Base-by-base conservation (phyloP, 1,140 invertebrate species). In the Drosophila mayri region DNA sequence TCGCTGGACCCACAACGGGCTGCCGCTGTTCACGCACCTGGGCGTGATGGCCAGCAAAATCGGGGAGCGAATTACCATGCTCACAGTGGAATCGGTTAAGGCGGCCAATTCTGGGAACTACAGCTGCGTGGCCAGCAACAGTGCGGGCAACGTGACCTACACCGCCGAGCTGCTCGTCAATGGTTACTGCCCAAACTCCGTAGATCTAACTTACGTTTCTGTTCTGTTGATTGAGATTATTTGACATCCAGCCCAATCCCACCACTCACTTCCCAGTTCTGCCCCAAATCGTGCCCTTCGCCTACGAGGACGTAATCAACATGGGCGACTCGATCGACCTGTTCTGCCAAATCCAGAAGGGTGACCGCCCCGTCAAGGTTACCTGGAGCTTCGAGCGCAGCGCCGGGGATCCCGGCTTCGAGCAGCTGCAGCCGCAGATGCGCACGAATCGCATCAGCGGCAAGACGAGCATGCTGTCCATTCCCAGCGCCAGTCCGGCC, bases 331-430 rank as follows among this genome's bases (percentile, higher is more conserved):
- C 95, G 14, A 70, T 90, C 9, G 82, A 81, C 46, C 67, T 99
- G 97, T 93, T 95, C 95, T 49, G 95, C 98, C 32, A 95, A 84
- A 92, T 93, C 43, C 80, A 95, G 75, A 97, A 97, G 92, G 97
- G 97, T 32, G 97, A 98, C 92, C 94, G 95, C 67, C 97, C 97
- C 8, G 93, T 98, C 54, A 95, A 95, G 58, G 96, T 98, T 60
- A 93, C 94, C 49, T 98, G 97, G 97, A 92, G 73, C 46, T 91
- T 91, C 22, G 92, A 93, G 49, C 83, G 93, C 28, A 77, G 74
- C 37, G 78, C 79, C 67, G 91, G 75, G 32, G 92, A 90, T 78
- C 91, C 85, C 35, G 92, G 58, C 40, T 64, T 40, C 20, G 88
- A 81, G 18, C 54, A 63, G 32, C 40, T 62, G 8, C 87, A 92